phyloP scores from a whole-genome alignment of 2,888 invertebrate species.

The Luperina nickerlii region DNA sequence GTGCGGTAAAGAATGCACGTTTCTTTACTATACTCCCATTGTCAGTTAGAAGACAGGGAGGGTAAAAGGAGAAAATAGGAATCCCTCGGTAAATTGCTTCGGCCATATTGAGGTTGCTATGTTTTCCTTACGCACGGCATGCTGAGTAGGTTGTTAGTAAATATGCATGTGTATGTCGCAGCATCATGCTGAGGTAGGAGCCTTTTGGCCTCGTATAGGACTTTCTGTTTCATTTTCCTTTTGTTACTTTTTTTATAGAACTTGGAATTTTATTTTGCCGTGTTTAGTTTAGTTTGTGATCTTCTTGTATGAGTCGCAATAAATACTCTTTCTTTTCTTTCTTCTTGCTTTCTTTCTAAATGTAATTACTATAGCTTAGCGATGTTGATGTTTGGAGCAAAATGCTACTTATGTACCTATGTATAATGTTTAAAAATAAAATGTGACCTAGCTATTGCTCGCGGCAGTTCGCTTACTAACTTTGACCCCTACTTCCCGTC shows the following conservation, averaged over 20 bases:
- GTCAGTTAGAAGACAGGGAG: constrained; percentile 24
- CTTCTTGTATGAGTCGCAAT: too few species aligned
- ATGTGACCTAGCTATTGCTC: background rate
- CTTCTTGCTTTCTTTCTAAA: too few species aligned
- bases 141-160: constrained; percentile 35
- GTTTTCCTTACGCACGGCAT: constrained; percentile 23
- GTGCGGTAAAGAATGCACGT: constrained; percentile 34
- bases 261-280: too few species aligned
- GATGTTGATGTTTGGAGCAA: background rate
- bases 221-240: too few species aligned
- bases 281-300: too few species aligned
- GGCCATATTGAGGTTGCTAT: constrained; percentile 21
- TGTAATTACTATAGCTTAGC: constrained; percentile 10
- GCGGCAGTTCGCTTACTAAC: background rate
- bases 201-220: too few species aligned
- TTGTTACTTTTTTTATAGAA: too few species aligned
- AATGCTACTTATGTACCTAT: background rate
- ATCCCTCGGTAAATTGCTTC: constrained; percentile 34
- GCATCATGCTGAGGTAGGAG: too few species aligned
- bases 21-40: constrained; percentile 33
- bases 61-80: constrained; percentile 36
- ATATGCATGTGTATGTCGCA: too few species aligned
- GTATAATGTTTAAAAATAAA: background rate
- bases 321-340: too few species aligned
- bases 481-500: background rate